Evolutionary conservation across 2,888 invertebrate genomes (phyloP).

Genomic region (Drosophila algonquin): DNA sequence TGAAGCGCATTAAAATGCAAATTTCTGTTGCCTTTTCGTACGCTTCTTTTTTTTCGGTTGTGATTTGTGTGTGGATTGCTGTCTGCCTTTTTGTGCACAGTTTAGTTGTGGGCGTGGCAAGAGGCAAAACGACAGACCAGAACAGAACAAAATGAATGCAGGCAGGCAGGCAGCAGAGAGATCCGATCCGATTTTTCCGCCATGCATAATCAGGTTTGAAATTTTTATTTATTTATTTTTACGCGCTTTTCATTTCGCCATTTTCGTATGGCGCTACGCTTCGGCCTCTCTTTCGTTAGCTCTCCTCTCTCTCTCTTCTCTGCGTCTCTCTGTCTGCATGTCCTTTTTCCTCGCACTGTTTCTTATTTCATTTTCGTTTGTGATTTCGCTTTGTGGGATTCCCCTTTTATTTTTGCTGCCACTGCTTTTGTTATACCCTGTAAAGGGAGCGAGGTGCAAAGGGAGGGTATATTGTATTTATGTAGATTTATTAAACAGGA

Average conservation of each 20-base stretch:
- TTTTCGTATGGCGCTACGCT: conserved; percentile 6
- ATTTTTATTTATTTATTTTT: conserved; percentile 78
- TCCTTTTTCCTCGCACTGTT: conserved; percentile 40
- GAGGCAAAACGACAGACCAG: conserved; percentile 16
- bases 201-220: conserved; percentile 75
- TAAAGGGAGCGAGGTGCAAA: not conserved
- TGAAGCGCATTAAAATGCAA: conserved; percentile 80
- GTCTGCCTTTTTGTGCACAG: conserved; percentile 49
- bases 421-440: conserved; percentile 18
- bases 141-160: conserved; percentile 38
- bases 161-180: conserved; percentile 48
- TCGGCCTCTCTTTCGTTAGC: not conserved
- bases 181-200: conserved; percentile 69
- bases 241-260: conserved; percentile 74
- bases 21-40: conserved; percentile 54
- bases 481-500: not conserved
- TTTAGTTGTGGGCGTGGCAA: conserved; percentile 74
- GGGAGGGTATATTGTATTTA: not conserved
- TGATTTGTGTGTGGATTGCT: conserved; percentile 67
- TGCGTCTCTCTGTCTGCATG: conserved; percentile 1
- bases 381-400: conserved; percentile 55
- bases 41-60: conserved; percentile 41
- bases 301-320: not conserved
- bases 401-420: conserved; percentile 31
- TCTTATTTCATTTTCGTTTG: conserved; percentile 39